A percentile compares a stretch with the other conserved stretches of the same genome.
Conservation (phyloP, 2,888 invertebrate genomes). For the Drosophila neutralis region DNA sequence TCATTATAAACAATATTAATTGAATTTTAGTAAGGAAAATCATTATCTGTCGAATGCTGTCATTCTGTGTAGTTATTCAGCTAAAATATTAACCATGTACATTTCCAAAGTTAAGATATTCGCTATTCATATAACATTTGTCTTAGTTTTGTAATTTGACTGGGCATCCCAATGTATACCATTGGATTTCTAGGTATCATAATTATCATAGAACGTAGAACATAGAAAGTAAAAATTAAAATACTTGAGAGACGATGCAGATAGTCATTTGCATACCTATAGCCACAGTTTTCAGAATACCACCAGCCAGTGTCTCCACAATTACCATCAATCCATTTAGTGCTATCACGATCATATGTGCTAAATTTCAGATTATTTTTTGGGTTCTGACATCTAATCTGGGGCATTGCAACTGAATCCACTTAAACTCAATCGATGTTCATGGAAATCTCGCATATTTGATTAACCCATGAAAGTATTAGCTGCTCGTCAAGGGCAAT, state of each 20-base stretch:
- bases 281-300: background rate
- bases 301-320: background rate
- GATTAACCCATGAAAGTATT: background rate
- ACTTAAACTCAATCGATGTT: background rate
- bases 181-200: background rate
- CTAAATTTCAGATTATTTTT: background rate
- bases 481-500: background rate
- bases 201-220: background rate
- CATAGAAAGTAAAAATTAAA: background rate
- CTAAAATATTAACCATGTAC: background rate
- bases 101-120: background rate
- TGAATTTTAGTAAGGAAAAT: background rate
- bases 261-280: background rate
- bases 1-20: constrained; percentile 23
- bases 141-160: background rate
- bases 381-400: background rate
- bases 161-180: background rate
- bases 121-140: background rate
- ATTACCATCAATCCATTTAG: background rate
- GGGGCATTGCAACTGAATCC: background rate
- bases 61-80: background rate
- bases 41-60: constrained; percentile 1
- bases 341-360: background rate
- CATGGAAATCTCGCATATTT: background rate
- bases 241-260: background rate